phyloP scores from a whole-genome alignment of 2,888 invertebrate genomes.

The Hypena proboscidalis region DNA sequence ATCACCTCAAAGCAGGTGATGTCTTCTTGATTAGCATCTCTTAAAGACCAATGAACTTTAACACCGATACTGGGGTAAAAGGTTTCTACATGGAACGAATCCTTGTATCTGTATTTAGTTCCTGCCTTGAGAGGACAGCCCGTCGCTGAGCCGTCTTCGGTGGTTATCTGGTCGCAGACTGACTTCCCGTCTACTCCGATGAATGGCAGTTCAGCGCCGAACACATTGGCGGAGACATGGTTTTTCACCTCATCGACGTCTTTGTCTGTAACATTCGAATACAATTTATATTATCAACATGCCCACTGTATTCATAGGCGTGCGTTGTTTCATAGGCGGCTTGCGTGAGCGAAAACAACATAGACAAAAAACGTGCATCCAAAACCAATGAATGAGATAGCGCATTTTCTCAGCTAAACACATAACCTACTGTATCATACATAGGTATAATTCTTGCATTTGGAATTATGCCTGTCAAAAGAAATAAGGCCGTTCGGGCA shows the following conservation, averaged over 20 bases:
- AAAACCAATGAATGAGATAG: too few relatives aligned
- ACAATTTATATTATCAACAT: neutral
- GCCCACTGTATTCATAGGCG: neutral
- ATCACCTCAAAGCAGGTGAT: slow-evolving; percentile 89
- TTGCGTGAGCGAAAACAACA: too few relatives aligned
- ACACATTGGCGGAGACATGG: slow-evolving; percentile 86
- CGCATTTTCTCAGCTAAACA: too few relatives aligned
- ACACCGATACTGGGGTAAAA: slow-evolving; percentile 81
- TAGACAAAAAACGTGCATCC: too few relatives aligned
- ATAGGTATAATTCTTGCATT: too few relatives aligned
- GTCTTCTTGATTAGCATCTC: slow-evolving; percentile 64
- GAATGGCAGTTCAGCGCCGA: slow-evolving; percentile 89
- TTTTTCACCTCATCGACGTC: slow-evolving; percentile 85
- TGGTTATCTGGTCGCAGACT: slow-evolving; percentile 87
- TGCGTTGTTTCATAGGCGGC: neutral
- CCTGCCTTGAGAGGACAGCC: slow-evolving; percentile 89
- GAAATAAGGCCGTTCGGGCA: too few relatives aligned
- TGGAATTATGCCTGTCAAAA: too few relatives aligned
- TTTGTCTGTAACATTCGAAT: slow-evolving; percentile 80
- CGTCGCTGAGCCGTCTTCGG: slow-evolving; percentile 83
- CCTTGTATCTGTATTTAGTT: slow-evolving; percentile 88
- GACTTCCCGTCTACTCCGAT: slow-evolving; percentile 90
- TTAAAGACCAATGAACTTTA: slow-evolving; percentile 88
- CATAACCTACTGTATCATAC: too few relatives aligned
- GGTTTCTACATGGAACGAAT: slow-evolving; percentile 82